Evolutionary conservation across 2,797 vertebrate species (phyloP), one percentile per base, ranked within the genome.

Genomic region (Ctenochaetus hawaiiensis): DNA sequence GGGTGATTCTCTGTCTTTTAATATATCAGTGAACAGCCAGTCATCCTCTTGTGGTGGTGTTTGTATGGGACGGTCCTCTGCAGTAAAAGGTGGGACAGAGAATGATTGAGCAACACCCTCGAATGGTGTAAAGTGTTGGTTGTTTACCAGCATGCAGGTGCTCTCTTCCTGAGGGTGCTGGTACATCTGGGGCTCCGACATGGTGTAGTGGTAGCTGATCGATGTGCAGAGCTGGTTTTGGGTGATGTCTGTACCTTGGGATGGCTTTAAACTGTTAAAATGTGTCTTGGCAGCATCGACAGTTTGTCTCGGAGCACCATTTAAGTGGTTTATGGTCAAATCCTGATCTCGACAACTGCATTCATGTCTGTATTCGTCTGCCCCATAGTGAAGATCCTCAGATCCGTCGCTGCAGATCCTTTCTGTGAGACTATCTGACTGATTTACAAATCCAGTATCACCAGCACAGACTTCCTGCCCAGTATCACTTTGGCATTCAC

Each of bases 51-150:
- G 76, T 22, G 94, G 94, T 0, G 82, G 95, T 10, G 91, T 94
- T 43, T 77, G 79, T 59, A 94, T 72, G 34, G 77, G 70, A 13
- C 80, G 69, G 3, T 77, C 72, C 51, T 88, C 84, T 26, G 78
- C 62, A 12, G 77, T 79, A 48, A 83, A 61, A 37, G 61, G 26
- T 0, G 92, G 90, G 8, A 85, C 92, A 7, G 86, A 83, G 68
- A 96, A 96, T 0, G 95, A 96, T 65, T 92, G 92, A 64, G 96
- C 96, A 11, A 96, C 85, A 2, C 94, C 94, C 44, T 93, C 90
- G 76, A 95, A 96, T 0, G 77, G 87, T 14, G 72, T 67, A 1
- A 80, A 67, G 22, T 57, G 53, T 3, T 39, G 63, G 37, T 72
- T 49, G 9, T 59, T 77, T 0, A 47, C 56, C 74, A 87, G 75